These are phyloP conservation scores for Apeltes quadracus DNA, from an alignment of 2,113 vertebrate genomes.

Conservation along the genomic window DNA sequence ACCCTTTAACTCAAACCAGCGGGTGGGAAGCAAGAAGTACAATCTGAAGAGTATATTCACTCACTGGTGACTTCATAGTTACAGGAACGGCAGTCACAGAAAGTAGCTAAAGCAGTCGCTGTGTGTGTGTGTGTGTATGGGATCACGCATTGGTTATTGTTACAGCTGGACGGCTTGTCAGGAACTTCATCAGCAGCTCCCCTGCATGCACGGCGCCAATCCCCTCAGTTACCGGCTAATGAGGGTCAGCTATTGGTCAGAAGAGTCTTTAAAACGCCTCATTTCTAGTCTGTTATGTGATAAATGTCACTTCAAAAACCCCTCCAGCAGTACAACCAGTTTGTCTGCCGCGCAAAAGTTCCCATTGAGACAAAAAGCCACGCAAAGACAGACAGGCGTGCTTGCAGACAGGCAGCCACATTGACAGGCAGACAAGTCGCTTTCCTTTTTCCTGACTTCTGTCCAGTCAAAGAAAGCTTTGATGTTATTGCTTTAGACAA, in stretches of 20 bases:
- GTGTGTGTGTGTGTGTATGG: too few relatives aligned
- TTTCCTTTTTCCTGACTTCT: constrained; percentile 17
- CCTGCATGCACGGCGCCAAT: background rate
- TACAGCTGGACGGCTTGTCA: background rate
- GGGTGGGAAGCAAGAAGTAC: too few relatives aligned
- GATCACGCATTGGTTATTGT: background rate
- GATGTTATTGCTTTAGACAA: constrained; percentile 48
- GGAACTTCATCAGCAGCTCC: background rate
- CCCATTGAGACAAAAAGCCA: background rate
- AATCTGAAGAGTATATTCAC: too few relatives aligned
- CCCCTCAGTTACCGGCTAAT: background rate
- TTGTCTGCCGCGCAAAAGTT: constrained; percentile 1
- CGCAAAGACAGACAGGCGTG: background rate
- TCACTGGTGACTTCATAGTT: too few relatives aligned
- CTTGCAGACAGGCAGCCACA: background rate
- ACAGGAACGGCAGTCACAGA: too few relatives aligned
- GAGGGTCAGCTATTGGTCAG: background rate
- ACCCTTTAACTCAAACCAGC: too few relatives aligned
- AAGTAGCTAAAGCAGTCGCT: too few relatives aligned
- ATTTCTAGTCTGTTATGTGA: background rate
- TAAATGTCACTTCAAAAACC: background rate
- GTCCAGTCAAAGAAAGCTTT: constrained; percentile 25
- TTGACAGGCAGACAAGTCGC: background rate
- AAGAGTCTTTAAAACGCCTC: background rate
- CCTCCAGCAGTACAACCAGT: background rate